Conservation (phyloP, 1,140 invertebrate genomes). For the Asobara japonica region DNA sequence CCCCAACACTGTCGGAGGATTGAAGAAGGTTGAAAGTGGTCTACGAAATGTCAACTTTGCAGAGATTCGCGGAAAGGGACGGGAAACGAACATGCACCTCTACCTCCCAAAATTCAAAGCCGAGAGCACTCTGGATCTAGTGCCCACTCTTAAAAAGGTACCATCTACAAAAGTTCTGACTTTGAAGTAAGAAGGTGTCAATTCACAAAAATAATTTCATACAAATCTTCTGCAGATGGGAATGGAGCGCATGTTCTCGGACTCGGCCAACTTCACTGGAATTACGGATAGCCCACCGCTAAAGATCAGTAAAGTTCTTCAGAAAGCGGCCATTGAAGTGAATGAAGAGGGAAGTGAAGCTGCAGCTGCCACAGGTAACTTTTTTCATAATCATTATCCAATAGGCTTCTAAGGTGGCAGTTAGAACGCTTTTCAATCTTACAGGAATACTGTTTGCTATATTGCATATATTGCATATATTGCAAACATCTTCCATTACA, state of each 20-base stretch:
- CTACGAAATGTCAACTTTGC: constrained; percentile 55
- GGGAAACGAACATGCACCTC: constrained; percentile 62
- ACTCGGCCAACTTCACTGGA: constrained; percentile 67
- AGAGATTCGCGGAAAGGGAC: constrained; percentile 56
- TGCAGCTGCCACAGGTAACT: constrained; percentile 65
- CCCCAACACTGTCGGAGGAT: constrained; percentile 63
- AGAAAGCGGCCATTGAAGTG: constrained; percentile 72
- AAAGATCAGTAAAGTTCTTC: constrained; percentile 66
- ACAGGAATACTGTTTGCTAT: too few species aligned
- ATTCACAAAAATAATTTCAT: neutral
- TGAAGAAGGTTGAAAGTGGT: constrained; percentile 60
- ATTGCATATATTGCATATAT: too few species aligned
- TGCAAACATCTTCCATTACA: neutral
- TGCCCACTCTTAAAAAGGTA: constrained; percentile 69
- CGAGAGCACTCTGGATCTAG: constrained; percentile 71
- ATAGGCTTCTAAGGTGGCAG: neutral
- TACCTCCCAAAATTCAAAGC: constrained; percentile 78
- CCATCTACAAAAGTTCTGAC: constrained; percentile 28
- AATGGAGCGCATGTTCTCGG: constrained; percentile 65
- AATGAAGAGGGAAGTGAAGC: constrained; percentile 74
- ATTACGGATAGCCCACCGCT: constrained; percentile 59
- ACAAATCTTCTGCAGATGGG: constrained; percentile 65
- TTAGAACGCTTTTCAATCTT: neutral
- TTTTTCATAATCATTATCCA: neutral
- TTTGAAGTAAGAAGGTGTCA: neutral